Conservation (phyloP, 2,888 invertebrate genomes). For the Ptycholaimellus sp. region DNA sequence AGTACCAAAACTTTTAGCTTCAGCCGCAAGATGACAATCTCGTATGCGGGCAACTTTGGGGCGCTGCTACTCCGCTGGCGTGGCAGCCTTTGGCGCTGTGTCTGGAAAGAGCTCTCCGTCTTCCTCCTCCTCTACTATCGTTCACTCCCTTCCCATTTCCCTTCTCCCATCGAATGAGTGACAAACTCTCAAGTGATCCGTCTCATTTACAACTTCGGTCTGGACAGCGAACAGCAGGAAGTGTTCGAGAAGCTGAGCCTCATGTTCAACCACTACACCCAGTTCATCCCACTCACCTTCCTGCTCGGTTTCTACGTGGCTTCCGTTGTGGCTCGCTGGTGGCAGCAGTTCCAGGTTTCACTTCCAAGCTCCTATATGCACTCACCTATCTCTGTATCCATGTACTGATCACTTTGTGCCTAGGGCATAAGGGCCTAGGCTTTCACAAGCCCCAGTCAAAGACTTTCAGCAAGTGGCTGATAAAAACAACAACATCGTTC, state of each 20-base stretch:
- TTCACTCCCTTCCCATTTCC: no score
- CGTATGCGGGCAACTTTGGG: slow-evolving; percentile 2
- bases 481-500: no score
- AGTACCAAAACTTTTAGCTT: no score
- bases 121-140: slow-evolving; percentile 1
- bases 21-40: slow-evolving; percentile 2
- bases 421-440: no score
- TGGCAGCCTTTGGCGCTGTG: slow-evolving; percentile 4
- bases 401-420: no score
- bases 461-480: no score
- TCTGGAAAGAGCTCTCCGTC: slow-evolving; percentile 2
- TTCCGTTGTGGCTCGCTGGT: slow-evolving; percentile 12
- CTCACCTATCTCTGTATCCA: no score
- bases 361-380: background rate
- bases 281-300: slow-evolving; percentile 15
- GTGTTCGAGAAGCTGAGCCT: slow-evolving; percentile 10
- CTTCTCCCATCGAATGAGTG: no score
- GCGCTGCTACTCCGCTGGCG: slow-evolving; percentile 1
- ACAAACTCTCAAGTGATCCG: background rate
- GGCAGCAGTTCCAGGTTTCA: slow-evolving; percentile 5
- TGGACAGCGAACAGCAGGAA: no score
- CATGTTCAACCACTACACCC: slow-evolving; percentile 14
- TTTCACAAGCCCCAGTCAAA: no score
- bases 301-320: slow-evolving; percentile 17
- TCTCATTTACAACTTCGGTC: background rate